These are phyloP conservation scores for cat (Felis catus) DNA, from an alignment of 2,113 vertebrate species.

Conservation along the genomic window F.catus_Fca126_mat1.0 CM031414.1:112695501-112696000, in stretches of 20 bases:
- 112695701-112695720: conserved; percentile 1
- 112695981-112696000: not conserved
- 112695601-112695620: too few relatives aligned
- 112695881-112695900: not conserved
- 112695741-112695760: not conserved
- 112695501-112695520: too few relatives aligned
- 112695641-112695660: too few relatives aligned
- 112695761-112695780: not conserved
- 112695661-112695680: too few relatives aligned
- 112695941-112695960: not conserved
- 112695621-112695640: too few relatives aligned
- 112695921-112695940: not conserved
- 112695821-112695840: not conserved
- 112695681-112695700: conserved; percentile 5
- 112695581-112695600: too few relatives aligned
- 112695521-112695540: too few relatives aligned
- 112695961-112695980: not conserved
- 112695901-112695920: not conserved
- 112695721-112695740: not conserved
- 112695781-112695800: not conserved
- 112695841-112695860: not conserved
- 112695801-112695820: not conserved
- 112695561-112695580: too few relatives aligned
- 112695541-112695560: too few relatives aligned
- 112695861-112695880: not conserved